Percentiles rank a stretch among this genome's conserved stretches.
Conservation (phyloP, 2,888 invertebrate species). For the Macroteleia sp. region DNA sequence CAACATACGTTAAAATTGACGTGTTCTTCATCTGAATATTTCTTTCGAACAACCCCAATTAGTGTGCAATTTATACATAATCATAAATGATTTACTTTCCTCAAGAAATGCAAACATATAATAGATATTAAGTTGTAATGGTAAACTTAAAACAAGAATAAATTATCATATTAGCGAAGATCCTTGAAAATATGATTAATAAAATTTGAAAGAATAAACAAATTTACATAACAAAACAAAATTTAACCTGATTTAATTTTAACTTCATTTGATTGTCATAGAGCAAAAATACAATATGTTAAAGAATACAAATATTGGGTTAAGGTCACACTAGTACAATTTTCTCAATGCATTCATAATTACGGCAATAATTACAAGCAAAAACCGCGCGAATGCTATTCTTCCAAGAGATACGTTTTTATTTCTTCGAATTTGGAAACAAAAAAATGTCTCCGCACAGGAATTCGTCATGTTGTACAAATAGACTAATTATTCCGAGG, state of each 20-base stretch:
- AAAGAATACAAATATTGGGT: constrained; percentile 45
- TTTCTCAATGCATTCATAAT: constrained; percentile 45
- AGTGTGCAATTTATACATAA: too few relatives aligned
- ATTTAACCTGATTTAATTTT: constrained; percentile 41
- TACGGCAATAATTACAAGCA: constrained; percentile 36
- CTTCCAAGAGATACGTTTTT: constrained; percentile 26
- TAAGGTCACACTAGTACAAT: constrained; percentile 45
- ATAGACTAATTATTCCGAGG: constrained; percentile 48
- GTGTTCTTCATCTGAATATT: too few relatives aligned
- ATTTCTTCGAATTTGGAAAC: constrained; percentile 10
- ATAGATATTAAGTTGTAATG: too few relatives aligned
- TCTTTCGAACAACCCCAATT: too few relatives aligned
- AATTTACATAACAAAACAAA: constrained; percentile 44
- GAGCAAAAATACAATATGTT: neutral
- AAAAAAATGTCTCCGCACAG: constrained; percentile 10
- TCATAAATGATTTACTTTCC: too few relatives aligned
- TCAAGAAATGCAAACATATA: too few relatives aligned
- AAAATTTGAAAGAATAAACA: neutral
- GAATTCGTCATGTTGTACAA: constrained; percentile 31
- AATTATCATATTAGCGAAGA: constrained; percentile 21
- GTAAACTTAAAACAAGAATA: neutral
- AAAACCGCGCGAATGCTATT: constrained; percentile 17
- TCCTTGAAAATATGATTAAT: constrained; percentile 13
- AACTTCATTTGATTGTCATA: constrained; percentile 33
- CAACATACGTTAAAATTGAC: too few relatives aligned